These are phyloP conservation scores for Poeciliopsis occidentalis DNA, from an alignment of 2,113 vertebrate genomes.

Conservation along the genomic window DNA sequence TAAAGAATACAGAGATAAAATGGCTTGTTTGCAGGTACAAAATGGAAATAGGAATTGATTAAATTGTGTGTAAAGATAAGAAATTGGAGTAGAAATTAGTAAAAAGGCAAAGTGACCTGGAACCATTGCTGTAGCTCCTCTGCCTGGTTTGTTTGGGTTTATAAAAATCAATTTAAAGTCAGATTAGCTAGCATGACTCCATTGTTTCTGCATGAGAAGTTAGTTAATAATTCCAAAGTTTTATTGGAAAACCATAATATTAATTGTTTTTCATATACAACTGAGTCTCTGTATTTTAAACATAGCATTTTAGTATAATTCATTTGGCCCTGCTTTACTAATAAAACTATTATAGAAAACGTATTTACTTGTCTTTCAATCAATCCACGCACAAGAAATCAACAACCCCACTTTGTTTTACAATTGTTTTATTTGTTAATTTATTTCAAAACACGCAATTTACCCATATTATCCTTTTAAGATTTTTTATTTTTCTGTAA, in stretches of 20 bases:
- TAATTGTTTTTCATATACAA: neutral
- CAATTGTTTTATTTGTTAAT: constrained; percentile 82
- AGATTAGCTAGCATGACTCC: neutral
- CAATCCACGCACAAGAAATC: constrained; percentile 56
- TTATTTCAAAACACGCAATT: constrained; percentile 87
- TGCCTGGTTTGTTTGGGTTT: too few species aligned
- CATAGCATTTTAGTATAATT: neutral
- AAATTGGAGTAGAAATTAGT: neutral
- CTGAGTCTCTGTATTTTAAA: neutral
- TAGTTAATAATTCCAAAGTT: neutral
- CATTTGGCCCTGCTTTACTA: neutral
- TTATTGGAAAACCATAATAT: neutral
- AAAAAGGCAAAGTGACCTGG: too few species aligned
- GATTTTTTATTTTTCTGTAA: constrained; percentile 80
- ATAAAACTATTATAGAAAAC: neutral
- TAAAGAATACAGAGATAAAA: too few species aligned
- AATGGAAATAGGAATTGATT: neutral
- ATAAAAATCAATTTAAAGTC: neutral
- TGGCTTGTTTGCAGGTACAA: neutral
- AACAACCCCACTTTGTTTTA: constrained; percentile 66
- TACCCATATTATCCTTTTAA: constrained; percentile 85
- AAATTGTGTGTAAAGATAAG: neutral
- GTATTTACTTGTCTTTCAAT: constrained; percentile 3
- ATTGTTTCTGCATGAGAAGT: neutral
- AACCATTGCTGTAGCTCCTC: too few species aligned